Base-by-base conservation (phyloP, 2,797 vertebrate genomes). In the Acanthurus leucopareius region DNA sequence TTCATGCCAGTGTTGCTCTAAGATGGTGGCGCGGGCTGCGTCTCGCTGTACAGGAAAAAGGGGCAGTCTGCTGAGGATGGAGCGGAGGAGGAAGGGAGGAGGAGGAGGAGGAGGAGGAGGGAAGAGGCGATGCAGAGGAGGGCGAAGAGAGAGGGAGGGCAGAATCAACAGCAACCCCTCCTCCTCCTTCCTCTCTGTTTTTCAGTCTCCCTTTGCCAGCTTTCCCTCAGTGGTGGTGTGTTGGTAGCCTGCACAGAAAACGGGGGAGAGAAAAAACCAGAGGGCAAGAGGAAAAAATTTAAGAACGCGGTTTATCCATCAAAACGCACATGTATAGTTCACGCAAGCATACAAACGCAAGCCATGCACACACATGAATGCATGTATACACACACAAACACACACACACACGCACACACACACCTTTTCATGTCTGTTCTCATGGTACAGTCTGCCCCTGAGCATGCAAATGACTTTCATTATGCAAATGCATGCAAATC, bases 401-500 rank as follows among this genome's bases (percentile, higher is more conserved):
- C 78, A 83, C 79, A 88, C 25, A 59, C 82, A 82, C 84, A 88
- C 85, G 80, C 85, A 88, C 84, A 86, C 92, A 86, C 84, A 92
- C 93, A 94, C 93, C 93, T 95, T 95, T 95, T 95, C 95, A 96
- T 96, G 96, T 96, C 96, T 97, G 96, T 97, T 97, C 97, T 97
- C 96, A 97, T 96, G 96, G 96, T 97, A 97, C 96, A 95, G 96
- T 96, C 95, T 96, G 97, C 96, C 96, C 96, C 96, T 95, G 95
- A 96, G 97, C 97, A 99, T 99, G 97, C 96, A 99, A 99, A 99
- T 98, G 95, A 97, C 96, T 96, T 96, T 96, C 97, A 97, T 98
- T 99, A 99, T 99, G 97, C 97, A 98, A 98, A 99, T 99, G 77
- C 92, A 98, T 99, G 98, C 97, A 99, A 99, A 99, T 98, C 93